Conservation (phyloP, 1,140 invertebrate genomes). For the Drosophila obscura region DNA sequence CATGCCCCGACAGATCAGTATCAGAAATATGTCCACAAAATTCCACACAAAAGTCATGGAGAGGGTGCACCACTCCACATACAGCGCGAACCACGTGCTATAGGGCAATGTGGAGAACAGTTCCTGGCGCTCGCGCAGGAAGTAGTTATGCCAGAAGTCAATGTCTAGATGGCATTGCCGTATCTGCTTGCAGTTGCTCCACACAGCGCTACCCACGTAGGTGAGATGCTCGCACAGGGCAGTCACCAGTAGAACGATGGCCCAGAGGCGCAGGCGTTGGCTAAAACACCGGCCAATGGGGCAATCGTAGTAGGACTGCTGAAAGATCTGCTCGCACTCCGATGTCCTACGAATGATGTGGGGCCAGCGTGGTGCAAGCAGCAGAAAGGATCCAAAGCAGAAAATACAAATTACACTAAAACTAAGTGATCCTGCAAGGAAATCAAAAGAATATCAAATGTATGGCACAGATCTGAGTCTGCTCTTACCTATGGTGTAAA, state of each 20-base stretch:
- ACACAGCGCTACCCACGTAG: constrained; percentile 68
- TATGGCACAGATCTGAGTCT: not conserved
- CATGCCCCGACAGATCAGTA: constrained; percentile 85
- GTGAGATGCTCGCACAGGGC: constrained; percentile 64
- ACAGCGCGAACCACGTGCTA: constrained; percentile 44
- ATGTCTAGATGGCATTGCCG: constrained; percentile 63
- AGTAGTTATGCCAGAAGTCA: constrained; percentile 71
- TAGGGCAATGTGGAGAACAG: constrained; percentile 64
- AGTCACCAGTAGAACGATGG: constrained; percentile 37
- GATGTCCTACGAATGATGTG: constrained; percentile 52
- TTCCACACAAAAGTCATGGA: constrained; percentile 87
- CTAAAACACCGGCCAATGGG: constrained; percentile 43
- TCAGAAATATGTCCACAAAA: constrained; percentile 87
- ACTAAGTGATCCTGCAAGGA: constrained; percentile 57
- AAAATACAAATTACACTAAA: constrained; percentile 75
- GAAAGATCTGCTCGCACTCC: constrained; percentile 54
- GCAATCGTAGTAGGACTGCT: constrained; percentile 51
- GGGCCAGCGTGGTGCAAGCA: constrained; percentile 59
- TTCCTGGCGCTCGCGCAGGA: constrained; percentile 67
- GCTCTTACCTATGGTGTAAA: constrained; percentile 70
- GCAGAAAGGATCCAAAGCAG: constrained; percentile 57
- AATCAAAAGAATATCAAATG: not conserved
- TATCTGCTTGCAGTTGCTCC: constrained; percentile 72
- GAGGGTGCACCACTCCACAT: constrained; percentile 76
- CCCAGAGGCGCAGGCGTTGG: constrained; percentile 46